Conservation (phyloP, 35 echinoderm and acorn worm genomes). For the Strongylocentrotus purpuratus region DNA sequence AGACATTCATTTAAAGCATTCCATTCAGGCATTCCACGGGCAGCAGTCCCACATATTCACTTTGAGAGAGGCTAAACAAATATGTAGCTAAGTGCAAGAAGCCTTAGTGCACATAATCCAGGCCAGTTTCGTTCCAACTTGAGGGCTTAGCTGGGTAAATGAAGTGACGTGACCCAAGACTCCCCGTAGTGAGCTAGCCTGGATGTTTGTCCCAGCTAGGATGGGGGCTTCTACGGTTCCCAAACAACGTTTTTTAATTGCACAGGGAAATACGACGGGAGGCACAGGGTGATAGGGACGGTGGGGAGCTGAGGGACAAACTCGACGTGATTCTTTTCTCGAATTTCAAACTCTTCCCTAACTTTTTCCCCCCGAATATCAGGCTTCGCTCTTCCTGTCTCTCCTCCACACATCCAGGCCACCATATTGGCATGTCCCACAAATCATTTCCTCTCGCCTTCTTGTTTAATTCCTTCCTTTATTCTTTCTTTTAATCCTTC, state of each 20-base stretch:
- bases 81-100: neutral
- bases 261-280: neutral
- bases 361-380: neutral
- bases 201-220: neutral
- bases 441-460: neutral
- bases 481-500: neutral
- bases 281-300: neutral
- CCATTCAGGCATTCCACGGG: constrained; percentile 4
- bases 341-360: neutral
- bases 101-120: constrained; percentile 2
- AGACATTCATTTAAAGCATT: neutral
- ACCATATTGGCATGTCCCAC: neutral
- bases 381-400: neutral
- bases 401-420: neutral
- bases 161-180: neutral
- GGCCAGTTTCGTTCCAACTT: neutral
- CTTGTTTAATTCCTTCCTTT: neutral
- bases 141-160: constrained; percentile 9
- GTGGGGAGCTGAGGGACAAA: neutral
- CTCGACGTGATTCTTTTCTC: neutral
- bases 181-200: neutral
- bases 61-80: constrained; percentile 35
- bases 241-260: neutral
- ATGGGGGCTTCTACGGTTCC: neutral
- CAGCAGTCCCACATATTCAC: neutral